phyloP scores from a whole-genome alignment of 2,797 vertebrate species.

The Scleropages formosus region DNA sequence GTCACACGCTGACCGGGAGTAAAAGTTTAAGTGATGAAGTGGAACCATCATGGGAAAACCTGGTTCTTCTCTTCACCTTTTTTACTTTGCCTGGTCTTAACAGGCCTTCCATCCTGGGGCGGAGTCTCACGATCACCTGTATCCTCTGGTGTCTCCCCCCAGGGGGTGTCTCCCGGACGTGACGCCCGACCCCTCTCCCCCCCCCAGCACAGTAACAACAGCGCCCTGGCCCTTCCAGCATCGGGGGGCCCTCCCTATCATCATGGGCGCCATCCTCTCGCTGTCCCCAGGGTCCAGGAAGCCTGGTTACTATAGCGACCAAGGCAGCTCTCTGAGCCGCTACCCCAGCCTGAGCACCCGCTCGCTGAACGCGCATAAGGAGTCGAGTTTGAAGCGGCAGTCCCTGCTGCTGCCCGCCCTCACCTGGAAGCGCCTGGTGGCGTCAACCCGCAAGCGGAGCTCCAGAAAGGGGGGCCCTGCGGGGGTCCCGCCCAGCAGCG shows the following conservation, averaged over 20 bases:
- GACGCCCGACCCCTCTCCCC: conserved; percentile 29
- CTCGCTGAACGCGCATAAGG: conserved; percentile 68
- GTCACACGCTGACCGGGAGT: too few relatives aligned
- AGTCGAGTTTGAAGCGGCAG: conserved; percentile 66
- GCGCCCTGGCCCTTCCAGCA: conserved; percentile 3
- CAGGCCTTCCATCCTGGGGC: too few relatives aligned
- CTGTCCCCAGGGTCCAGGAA: conserved; percentile 73
- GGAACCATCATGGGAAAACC: too few relatives aligned
- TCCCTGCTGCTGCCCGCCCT: conserved; percentile 76
- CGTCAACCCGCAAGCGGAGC: conserved; percentile 74
- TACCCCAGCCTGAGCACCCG: conserved; percentile 72
- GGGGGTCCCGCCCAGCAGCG: conserved; percentile 63
- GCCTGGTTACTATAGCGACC: conserved; percentile 68
- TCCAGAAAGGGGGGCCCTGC: conserved; percentile 58
- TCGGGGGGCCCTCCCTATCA: conserved; percentile 34
- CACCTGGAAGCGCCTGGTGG: conserved; percentile 78
- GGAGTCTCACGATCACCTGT: too few relatives aligned
- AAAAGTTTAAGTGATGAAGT: too few relatives aligned
- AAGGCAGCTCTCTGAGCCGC: conserved; percentile 66
- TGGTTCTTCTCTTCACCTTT: too few relatives aligned
- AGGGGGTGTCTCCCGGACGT: conserved; percentile 39
- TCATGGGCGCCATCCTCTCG: conserved; percentile 77
- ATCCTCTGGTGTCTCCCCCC: conserved; percentile 17
- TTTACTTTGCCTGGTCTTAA: too few relatives aligned
- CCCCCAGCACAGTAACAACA: too few relatives aligned